Evolutionary conservation across 1,140 invertebrate species (phyloP), one percentile per base, ranked within the genome.

Genomic region (Trissolcus basalis): DNA sequence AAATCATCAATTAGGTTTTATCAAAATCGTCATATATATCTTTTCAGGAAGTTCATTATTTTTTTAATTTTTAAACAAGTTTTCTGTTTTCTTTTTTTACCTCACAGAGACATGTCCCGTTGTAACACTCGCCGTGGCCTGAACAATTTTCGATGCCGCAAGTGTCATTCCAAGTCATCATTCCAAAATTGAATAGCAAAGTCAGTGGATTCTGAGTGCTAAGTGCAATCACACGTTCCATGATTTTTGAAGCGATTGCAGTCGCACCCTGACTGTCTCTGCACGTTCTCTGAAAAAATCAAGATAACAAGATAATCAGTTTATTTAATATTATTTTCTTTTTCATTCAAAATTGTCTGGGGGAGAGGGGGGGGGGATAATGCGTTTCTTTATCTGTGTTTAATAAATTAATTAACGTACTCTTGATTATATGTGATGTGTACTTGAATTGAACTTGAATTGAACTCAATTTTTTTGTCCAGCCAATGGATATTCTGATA

Each of bases 101-200:
- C 90, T 96, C 94, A 86, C 96, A 97, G 64, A 96, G 90, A 83
- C 96, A 97, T 35, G 94, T 95, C 43, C 96, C 95, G 86, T 97
- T 95, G 71, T 95, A 91, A 86, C 96, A 97, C 87, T 96, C 95
- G 8, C 96, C 96, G 67, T 95, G 93, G n/a, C 95, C 95, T 68
- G 93, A 96, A 89, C 95, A 96, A 86, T 94, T 89, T 59, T 88
- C 86, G 11, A 73, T 82, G 1, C 86, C 87, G 44, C 86, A 88
- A 27, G 82, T 86, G 73, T 87, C n/a, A 56, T 87, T 87, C 86
- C 87, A 89, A 51, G 85, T 82, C 87, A 89, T 89, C 76, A 88
- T 84, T n/a, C 88, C 84, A 75, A 87, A 87, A 77, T 88, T 86
- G 39, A 88, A 74, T 15, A 89, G 78, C 74, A 89, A 70, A 54